Evolutionary conservation across 2,113 vertebrate genomes (phyloP).

Genomic region (Anolis sagrei): DNA sequence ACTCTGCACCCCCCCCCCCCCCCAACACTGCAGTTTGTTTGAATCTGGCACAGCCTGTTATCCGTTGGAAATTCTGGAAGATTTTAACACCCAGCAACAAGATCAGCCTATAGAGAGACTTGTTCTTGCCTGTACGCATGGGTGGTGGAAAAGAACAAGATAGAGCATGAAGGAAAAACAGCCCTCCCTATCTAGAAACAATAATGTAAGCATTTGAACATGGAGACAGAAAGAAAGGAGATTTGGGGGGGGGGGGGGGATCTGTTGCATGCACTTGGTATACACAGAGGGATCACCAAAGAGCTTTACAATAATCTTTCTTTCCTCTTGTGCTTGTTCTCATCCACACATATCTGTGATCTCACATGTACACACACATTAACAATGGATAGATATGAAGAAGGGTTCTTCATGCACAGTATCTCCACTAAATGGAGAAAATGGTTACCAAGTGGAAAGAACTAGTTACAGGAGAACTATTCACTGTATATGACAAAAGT

Average conservation of each 20-base stretch:
- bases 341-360: neutral
- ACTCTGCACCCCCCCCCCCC: neutral
- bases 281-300: neutral
- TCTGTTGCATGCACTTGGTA: neutral
- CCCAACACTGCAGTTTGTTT: neutral
- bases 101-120: conserved; percentile 41
- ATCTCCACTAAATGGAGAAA: neutral
- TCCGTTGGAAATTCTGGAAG: conserved; percentile 28
- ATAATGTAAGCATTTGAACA: neutral
- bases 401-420: neutral
- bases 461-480: neutral
- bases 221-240: conserved; percentile 39
- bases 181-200: conserved; percentile 43
- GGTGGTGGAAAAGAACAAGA: conserved; percentile 24
- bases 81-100: conserved; percentile 30
- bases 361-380: neutral
- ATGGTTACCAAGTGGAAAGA: neutral
- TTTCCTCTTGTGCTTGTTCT: neutral
- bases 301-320: neutral
- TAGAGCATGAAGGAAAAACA: conserved; percentile 46
- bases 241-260: neutral
- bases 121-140: conserved; percentile 39
- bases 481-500: neutral
- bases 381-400: too few species aligned
- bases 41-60: neutral